Percentiles rank a stretch among this genome's conserved stretches.
phyloP scores from a whole-genome alignment of 2,888 invertebrate species.

The Epirrita christyi region DNA sequence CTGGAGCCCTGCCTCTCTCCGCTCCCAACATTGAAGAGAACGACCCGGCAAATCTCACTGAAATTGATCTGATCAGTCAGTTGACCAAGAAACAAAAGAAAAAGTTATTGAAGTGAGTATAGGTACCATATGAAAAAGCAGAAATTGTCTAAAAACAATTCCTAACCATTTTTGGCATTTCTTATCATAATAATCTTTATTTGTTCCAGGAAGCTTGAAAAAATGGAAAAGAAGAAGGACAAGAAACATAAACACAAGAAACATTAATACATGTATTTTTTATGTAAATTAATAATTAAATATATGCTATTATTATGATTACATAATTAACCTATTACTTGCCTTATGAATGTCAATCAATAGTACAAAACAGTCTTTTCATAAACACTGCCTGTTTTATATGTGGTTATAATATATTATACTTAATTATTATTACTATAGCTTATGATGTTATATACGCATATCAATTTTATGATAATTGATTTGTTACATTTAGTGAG shows the following conservation, averaged over 20 bases:
- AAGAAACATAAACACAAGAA: slow-evolving; percentile 70
- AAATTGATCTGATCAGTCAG: slow-evolving; percentile 92
- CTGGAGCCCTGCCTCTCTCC: slow-evolving; percentile 86
- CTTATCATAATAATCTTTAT: not conserved
- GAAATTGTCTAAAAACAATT: no score
- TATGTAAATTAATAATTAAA: not conserved
- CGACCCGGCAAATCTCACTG: slow-evolving; percentile 85
- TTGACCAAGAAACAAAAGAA: slow-evolving; percentile 95
- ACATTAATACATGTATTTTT: slow-evolving; percentile 39
- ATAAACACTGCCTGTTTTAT: slow-evolving; percentile 12
- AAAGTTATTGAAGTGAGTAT: slow-evolving; percentile 92
- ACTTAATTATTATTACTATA: slow-evolving; percentile 4
- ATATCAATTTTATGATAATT: slow-evolving; percentile 2
- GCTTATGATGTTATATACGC: slow-evolving; percentile 1
- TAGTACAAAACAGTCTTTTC: slow-evolving; percentile 20
- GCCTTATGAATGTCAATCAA: slow-evolving; percentile 16
- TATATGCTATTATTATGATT: not conserved
- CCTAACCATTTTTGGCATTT: no score
- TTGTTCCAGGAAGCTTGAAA: slow-evolving; percentile 86
- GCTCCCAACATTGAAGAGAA: slow-evolving; percentile 85
- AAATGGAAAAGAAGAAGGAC: slow-evolving; percentile 85
- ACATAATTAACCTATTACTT: not conserved
- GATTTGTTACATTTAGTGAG: slow-evolving; percentile 7
- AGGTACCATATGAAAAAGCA: no score
- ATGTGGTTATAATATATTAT: slow-evolving; percentile 20